Percentiles rank a stretch among this genome's conserved stretches.
Evolutionary conservation across 1,140 invertebrate species (phyloP).

Genomic region (Globodera rostochiensis): DNA sequence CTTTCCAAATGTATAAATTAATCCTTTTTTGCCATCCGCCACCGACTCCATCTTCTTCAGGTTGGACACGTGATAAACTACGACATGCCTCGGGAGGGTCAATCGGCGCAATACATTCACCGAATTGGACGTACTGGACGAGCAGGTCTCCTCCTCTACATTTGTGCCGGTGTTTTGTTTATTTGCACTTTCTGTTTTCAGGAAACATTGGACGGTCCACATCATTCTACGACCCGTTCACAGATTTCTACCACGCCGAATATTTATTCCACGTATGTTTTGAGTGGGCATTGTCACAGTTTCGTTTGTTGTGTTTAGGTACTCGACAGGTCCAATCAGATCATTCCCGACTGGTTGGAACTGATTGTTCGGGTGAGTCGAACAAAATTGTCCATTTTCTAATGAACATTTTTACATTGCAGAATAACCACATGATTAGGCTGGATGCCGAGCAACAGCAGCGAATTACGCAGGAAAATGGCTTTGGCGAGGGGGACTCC

Average conservation of each 20-base stretch:
- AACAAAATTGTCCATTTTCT: not conserved
- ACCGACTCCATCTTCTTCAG: not conserved
- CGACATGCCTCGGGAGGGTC: constrained; percentile 32
- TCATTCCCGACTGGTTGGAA: constrained; percentile 28
- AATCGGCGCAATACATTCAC: constrained; percentile 32
- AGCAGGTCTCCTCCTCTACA: not conserved
- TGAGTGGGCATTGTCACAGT: not conserved
- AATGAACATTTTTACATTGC: not conserved
- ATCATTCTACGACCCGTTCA: constrained; percentile 32
- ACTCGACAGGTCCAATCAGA: constrained; percentile 18
- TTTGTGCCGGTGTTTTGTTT: not conserved
- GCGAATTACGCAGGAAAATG: not conserved
- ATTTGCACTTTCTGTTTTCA: not conserved
- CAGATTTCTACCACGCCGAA: constrained; percentile 16
- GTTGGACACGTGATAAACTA: constrained; percentile 41
- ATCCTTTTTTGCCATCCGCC: not conserved
- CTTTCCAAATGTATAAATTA: constrained; percentile 26
- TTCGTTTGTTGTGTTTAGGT: constrained; percentile 17
- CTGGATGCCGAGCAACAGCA: not conserved
- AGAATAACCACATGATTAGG: not conserved
- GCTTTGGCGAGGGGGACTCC: not conserved
- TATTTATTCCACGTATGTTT: constrained; percentile 25
- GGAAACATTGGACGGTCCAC: constrained; percentile 35
- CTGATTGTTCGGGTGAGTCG: not conserved
- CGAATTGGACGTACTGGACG: constrained; percentile 35